A percentile compares a stretch with the other conserved stretches of the same genome.
phyloP scores from a whole-genome alignment of 1,140 invertebrate genomes.

The Nasonia vitripennis region DNA sequence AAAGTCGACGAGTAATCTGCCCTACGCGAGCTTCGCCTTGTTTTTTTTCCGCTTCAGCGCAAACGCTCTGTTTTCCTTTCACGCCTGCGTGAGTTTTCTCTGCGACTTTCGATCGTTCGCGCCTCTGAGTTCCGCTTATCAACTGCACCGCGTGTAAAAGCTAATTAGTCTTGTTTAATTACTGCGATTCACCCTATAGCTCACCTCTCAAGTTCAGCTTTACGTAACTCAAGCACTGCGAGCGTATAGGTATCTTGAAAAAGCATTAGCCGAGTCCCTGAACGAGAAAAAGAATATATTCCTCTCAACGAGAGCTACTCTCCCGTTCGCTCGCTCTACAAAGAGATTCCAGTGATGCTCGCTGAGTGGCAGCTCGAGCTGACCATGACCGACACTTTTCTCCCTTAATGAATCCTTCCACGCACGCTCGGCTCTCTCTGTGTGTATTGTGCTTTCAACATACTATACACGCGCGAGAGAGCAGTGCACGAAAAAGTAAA shows the following conservation, averaged over 20 bases:
- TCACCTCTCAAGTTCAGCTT: neutral
- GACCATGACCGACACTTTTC: conserved; percentile 22
- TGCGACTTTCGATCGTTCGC: neutral
- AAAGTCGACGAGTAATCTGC: conserved; percentile 44
- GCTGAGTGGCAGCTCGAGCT: conserved; percentile 9
- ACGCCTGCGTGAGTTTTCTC: neutral
- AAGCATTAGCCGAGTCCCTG: neutral
- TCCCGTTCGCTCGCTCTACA: neutral
- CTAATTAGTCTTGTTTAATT: neutral
- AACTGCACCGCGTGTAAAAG: neutral
- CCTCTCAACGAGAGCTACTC: neutral
- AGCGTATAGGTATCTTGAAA: neutral
- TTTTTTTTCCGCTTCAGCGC: neutral
- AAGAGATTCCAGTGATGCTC: neutral
- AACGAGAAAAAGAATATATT: neutral
- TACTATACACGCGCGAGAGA: neutral
- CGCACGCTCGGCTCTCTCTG: neutral
- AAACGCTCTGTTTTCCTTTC: neutral
- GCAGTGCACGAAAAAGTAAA: neutral
- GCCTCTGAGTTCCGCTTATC: neutral
- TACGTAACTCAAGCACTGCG: neutral
- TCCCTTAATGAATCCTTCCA: conserved; percentile 19
- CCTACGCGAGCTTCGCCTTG: neutral
- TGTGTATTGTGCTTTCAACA: neutral
- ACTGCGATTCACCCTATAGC: neutral